phyloP scores from a whole-genome alignment of 2,888 invertebrate genomes.

The Hermaeophaga mercurialis region DNA sequence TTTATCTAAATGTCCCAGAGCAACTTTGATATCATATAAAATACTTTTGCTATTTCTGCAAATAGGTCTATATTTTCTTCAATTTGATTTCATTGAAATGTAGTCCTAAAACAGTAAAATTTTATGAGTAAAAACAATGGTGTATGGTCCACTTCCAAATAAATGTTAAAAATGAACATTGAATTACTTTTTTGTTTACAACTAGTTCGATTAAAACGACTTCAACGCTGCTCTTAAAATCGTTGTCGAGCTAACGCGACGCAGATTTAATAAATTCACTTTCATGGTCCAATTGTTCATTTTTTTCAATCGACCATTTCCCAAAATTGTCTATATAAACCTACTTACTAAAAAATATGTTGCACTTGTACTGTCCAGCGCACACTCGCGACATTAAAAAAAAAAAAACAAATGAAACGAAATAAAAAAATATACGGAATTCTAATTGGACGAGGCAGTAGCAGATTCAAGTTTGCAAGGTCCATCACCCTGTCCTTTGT shows the following conservation, averaged over 20 bases:
- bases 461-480: constrained; percentile 37
- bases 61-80: too few relatives aligned
- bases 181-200: constrained; percentile 12
- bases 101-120: too few relatives aligned
- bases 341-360: constrained; percentile 18
- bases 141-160: too few relatives aligned
- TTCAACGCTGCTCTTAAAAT: constrained; percentile 31
- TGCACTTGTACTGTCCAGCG: constrained; percentile 15
- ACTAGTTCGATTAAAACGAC: constrained; percentile 1
- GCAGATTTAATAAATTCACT: constrained; percentile 16
- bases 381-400: constrained; percentile 13
- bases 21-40: too few relatives aligned
- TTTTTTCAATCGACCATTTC: constrained; percentile 6
- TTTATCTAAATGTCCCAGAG: too few relatives aligned
- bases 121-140: too few relatives aligned
- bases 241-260: constrained; percentile 44
- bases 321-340: constrained; percentile 13
- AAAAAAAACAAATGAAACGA: neutral
- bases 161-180: neutral
- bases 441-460: constrained; percentile 18
- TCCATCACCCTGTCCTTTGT: constrained; percentile 57
- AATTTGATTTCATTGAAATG: too few relatives aligned
- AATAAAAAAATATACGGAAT: neutral
- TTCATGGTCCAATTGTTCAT: constrained; percentile 1
- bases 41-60: too few relatives aligned